Evolutionary conservation across 1,140 invertebrate genomes (phyloP), one percentile per base, ranked within the genome.

Genomic region (Procambarus virginalis): DNA sequence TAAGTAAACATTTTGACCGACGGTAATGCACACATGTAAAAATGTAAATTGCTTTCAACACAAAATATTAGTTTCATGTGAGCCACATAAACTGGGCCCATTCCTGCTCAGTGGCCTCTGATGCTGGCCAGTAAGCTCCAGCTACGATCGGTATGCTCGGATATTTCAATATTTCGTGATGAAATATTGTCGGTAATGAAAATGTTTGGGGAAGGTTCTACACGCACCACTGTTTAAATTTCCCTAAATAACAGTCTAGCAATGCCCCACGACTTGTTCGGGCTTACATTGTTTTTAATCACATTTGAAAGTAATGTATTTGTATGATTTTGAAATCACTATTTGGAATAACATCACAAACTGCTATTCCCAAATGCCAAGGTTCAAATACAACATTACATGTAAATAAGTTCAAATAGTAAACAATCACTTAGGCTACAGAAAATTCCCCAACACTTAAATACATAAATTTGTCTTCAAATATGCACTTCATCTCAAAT

Each of bases 11-110:
- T 5, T 73, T 9, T 34, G 34, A 34, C 68, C 8, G 68, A 68
- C 14, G 58, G 14, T 82, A 48, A 60, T 82, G 55, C 73, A 84
- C 73, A 84, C 68, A 84, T 75, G 49, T 51, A 84, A 60, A 55
- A 68, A 58, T 82, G 4, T 45, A 70, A 82, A 82, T 82, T 58
- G 58, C 80, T 55, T 82, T 82, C 9, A 82, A 82, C 80, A 46
- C 80, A 79, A 83, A 64, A 84, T 83, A 48, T 5, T 17, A 64
- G 17, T 20, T 64, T 4, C 8, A 73, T 73, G 51, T 55, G 70
- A 81, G 48, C 79, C 79, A 55, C 51, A 60, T 17, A 55, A 60
- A 81, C 5, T 81, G 34, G 5, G 48, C n/a, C 60, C 34, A 64
- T 46, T 46, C 10, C 58, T 68, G 58, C 80, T n/a, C 4, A 34